These are phyloP conservation scores for Clistopyga incitator DNA, from an alignment of 2,888 invertebrate species.

Conservation along the genomic window DNA sequence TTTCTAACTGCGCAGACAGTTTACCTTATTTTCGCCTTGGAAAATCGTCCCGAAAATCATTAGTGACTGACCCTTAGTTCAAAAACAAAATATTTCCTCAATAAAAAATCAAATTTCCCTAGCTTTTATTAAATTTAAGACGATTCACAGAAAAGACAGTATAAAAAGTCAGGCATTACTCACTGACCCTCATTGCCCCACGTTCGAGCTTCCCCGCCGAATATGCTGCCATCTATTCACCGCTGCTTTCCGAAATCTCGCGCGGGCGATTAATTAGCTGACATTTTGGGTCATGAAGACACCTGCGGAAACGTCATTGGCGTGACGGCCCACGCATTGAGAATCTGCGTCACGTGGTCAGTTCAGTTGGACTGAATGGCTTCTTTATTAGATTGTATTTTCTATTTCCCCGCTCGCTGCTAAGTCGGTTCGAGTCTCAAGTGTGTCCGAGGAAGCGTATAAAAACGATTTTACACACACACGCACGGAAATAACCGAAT, in stretches of 20 bases:
- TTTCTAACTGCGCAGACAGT: no score
- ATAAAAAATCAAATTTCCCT: no score
- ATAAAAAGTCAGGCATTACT: no score
- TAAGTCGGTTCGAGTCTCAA: neutral
- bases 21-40: no score
- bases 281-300: slow-evolving; percentile 54
- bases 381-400: slow-evolving; percentile 43
- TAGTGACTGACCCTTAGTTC: no score
- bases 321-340: slow-evolving; percentile 33
- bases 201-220: neutral
- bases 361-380: slow-evolving; percentile 38
- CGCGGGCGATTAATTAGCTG: slow-evolving; percentile 39
- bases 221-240: slow-evolving; percentile 10
- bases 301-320: slow-evolving; percentile 36
- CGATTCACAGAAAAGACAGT: no score
- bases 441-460: neutral
- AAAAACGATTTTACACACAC: neutral
- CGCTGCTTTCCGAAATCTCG: slow-evolving; percentile 35
- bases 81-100: no score
- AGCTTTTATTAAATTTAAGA: no score
- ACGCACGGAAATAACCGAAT: slow-evolving; percentile 12
- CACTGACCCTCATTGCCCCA: slow-evolving; percentile 10
- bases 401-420: slow-evolving; percentile 14
- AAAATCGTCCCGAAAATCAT: no score
- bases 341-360: neutral